Conservation (phyloP, 2,888 invertebrate species). For the Volucella zonaria region DNA sequence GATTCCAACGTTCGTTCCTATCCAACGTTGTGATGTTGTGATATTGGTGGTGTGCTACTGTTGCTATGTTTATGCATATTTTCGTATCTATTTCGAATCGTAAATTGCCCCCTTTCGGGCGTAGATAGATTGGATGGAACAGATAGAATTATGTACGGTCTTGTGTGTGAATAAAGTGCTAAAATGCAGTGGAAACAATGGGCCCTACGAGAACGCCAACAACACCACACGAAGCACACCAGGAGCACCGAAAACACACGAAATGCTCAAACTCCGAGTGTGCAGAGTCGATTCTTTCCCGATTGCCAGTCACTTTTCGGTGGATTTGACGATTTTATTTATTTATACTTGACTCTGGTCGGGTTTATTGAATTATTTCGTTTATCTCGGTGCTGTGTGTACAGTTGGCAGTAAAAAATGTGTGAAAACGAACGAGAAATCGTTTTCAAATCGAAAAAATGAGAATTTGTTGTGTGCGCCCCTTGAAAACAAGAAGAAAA, state of each 20-base stretch:
- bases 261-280: constrained; percentile 33
- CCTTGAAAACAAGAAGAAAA: constrained; percentile 5
- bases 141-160: constrained; percentile 11
- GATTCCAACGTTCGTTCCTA: constrained; percentile 29
- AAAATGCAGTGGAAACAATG: constrained; percentile 63
- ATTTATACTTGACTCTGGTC: constrained; percentile 35
- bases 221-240: constrained; percentile 48
- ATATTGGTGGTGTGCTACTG: constrained; percentile 35
- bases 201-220: constrained; percentile 48
- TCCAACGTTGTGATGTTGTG: constrained; percentile 28
- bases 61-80: constrained; percentile 48
- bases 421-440: constrained; percentile 42
- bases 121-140: constrained; percentile 1
- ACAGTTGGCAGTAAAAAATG: constrained; percentile 48
- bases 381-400: constrained; percentile 35
- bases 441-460: constrained; percentile 46
- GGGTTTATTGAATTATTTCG: constrained; percentile 61
- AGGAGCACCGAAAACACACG: neutral
- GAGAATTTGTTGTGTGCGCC: neutral
- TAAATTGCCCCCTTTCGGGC: constrained; percentile 41
- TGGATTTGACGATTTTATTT: constrained; percentile 29
- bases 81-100: constrained; percentile 69
- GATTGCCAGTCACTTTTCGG: constrained; percentile 49
- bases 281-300: constrained; percentile 21
- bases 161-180: constrained; percentile 48